Conservation (phyloP, 2,113 vertebrate species). For the Microcebus ravelobensis region DNA sequence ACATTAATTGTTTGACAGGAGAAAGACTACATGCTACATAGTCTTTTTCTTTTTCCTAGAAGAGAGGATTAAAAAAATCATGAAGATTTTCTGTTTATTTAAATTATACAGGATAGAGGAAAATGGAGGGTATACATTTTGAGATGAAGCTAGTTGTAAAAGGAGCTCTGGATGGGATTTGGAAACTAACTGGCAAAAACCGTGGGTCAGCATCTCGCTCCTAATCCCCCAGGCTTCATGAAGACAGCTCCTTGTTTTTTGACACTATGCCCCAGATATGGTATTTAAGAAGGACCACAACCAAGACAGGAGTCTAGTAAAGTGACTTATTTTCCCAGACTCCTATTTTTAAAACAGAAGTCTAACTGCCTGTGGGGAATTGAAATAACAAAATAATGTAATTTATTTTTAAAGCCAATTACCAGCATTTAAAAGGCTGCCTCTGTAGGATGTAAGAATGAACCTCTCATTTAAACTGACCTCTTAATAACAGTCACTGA, state of each 20-base stretch:
- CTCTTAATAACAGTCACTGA: conserved; percentile 61
- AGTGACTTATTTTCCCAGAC: conserved; percentile 55
- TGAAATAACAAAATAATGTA: conserved; percentile 72
- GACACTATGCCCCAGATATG: conserved; percentile 54
- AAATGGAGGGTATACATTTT: not conserved
- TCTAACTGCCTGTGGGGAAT: conserved; percentile 60
- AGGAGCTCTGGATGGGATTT: conserved; percentile 34
- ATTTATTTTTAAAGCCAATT: conserved; percentile 75
- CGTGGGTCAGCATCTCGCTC: conserved; percentile 44
- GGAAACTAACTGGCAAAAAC: conserved; percentile 57
- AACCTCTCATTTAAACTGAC: conserved; percentile 66
- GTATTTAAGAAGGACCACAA: conserved; percentile 47
- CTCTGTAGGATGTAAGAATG: conserved; percentile 55
- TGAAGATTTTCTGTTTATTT: conserved; percentile 37
- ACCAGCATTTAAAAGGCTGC: conserved; percentile 69
- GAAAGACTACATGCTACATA: not conserved
- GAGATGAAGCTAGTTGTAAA: not conserved
- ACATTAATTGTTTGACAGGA: not conserved
- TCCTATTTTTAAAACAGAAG: conserved; percentile 66
- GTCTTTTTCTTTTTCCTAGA: not conserved
- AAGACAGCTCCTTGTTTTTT: not conserved
- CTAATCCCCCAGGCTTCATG: not conserved
- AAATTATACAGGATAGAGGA: not conserved
- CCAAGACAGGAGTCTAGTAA: conserved; percentile 12
- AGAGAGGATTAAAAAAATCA: not conserved